These are phyloP conservation scores for Etheostoma cragini DNA, from an alignment of 2,113 vertebrate genomes.

Conservation along the genomic window DNA sequence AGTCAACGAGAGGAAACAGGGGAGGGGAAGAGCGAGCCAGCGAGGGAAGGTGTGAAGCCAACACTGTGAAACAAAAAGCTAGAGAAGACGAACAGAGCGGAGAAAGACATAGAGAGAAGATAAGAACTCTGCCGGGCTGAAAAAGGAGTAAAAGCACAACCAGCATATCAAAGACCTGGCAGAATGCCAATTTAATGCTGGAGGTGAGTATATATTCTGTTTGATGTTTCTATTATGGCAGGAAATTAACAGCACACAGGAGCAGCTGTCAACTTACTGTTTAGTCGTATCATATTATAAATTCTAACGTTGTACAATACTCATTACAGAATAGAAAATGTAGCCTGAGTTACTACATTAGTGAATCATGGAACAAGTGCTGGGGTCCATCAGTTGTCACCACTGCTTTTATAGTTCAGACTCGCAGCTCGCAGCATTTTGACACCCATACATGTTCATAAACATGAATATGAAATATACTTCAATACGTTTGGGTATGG, in stretches of 20 bases:
- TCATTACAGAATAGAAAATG: constrained; percentile 31
- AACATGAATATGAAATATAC: neutral
- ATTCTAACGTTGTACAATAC: constrained; percentile 27
- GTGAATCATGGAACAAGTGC: constrained; percentile 53
- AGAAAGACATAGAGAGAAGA: constrained; percentile 25
- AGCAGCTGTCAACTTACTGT: constrained; percentile 54
- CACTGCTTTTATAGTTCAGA: constrained; percentile 21
- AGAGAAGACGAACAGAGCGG: constrained; percentile 25
- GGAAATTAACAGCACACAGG: constrained; percentile 45
- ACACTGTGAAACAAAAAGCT: constrained; percentile 30
- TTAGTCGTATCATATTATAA: constrained; percentile 10
- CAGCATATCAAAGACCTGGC: constrained; percentile 40
- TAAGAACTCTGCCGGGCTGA: constrained; percentile 41
- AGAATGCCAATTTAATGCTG: constrained; percentile 27
- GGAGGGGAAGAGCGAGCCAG: constrained; percentile 60
- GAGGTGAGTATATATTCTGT: constrained; percentile 74
- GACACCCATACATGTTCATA: neutral
- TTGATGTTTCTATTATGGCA: constrained; percentile 59
- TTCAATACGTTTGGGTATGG: neutral
- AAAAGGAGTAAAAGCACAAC: constrained; percentile 34
- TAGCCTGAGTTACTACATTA: constrained; percentile 3
- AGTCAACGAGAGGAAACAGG: constrained; percentile 55
- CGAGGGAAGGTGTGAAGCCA: constrained; percentile 62
- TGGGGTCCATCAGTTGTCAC: constrained; percentile 59
- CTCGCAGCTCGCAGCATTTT: constrained; percentile 22